Evolutionary conservation across 2,113 vertebrate species (phyloP).

Genomic region (Eclectus roratus): DNA sequence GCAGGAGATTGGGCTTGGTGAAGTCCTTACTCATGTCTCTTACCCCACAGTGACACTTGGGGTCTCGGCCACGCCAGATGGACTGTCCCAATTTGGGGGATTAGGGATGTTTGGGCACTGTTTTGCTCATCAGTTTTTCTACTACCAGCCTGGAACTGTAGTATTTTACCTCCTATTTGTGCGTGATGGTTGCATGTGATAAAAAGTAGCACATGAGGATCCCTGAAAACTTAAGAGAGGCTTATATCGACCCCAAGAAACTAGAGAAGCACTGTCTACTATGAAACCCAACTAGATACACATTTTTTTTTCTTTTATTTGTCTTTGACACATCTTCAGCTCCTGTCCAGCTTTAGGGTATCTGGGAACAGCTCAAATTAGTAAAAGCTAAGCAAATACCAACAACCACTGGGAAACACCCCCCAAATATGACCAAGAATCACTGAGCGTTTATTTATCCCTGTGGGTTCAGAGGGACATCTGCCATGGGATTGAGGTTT

Average conservation of each 20-base stretch:
- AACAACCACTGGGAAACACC: neutral
- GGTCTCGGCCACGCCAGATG: neutral
- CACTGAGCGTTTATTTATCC: neutral
- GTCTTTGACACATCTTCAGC: neutral
- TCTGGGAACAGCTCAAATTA: neutral
- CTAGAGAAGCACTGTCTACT: neutral
- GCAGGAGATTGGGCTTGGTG: rapidly evolving
- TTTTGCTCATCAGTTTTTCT: neutral
- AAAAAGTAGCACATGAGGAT: neutral
- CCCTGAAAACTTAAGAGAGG: neutral
- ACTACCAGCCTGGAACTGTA: neutral
- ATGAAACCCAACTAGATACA: neutral
- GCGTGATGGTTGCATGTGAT: neutral
- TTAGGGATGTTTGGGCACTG: neutral
- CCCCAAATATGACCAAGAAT: neutral
- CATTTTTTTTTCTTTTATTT: neutral
- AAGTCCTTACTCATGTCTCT: neutral
- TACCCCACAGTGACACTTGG: neutral
- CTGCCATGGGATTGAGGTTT: neutral
- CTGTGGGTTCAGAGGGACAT: rapidly evolving
- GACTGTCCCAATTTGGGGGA: neutral
- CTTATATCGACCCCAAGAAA: neutral
- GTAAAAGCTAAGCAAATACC: neutral
- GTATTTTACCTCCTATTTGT: neutral
- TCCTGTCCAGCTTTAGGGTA: neutral